phyloP scores from a whole-genome alignment of 92 coral and sea anemone genomes.

The Diadumene lineata region DNA sequence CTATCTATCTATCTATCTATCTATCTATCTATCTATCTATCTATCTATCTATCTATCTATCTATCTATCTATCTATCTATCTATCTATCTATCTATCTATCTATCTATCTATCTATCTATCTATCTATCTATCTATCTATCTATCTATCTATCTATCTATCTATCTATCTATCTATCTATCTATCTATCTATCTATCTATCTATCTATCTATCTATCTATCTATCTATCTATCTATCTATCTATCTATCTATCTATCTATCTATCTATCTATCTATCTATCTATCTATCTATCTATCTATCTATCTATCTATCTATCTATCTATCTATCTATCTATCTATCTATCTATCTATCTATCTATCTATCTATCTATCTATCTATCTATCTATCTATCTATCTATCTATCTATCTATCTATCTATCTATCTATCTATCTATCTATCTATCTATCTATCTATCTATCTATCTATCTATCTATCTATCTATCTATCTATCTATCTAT shows the following conservation, averaged over 20 bases:
- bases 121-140: conserved; percentile 10
- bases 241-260: conserved; percentile 25
- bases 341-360: not conserved
- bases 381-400: not conserved
- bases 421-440: conserved; percentile 17
- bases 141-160: conserved; percentile 10
- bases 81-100: conserved; percentile 10
- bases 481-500: conserved; percentile 17
- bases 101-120: conserved; percentile 10
- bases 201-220: conserved; percentile 25
- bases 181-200: conserved; percentile 11
- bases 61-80: conserved; percentile 10
- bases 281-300: not conserved
- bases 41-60: conserved; percentile 10
- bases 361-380: not conserved
- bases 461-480: conserved; percentile 17
- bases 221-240: conserved; percentile 25
- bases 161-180: conserved; percentile 10
- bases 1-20: conserved; percentile 10
- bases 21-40: conserved; percentile 10
- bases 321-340: not conserved
- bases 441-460: conserved; percentile 17
- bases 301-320: no score
- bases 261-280: conserved; percentile 17
- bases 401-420: conserved; percentile 17